Percentiles rank a stretch among this genome's conserved stretches.
phyloP scores from a whole-genome alignment of 2,888 invertebrate species.

The Marronus borbonicus region DNA sequence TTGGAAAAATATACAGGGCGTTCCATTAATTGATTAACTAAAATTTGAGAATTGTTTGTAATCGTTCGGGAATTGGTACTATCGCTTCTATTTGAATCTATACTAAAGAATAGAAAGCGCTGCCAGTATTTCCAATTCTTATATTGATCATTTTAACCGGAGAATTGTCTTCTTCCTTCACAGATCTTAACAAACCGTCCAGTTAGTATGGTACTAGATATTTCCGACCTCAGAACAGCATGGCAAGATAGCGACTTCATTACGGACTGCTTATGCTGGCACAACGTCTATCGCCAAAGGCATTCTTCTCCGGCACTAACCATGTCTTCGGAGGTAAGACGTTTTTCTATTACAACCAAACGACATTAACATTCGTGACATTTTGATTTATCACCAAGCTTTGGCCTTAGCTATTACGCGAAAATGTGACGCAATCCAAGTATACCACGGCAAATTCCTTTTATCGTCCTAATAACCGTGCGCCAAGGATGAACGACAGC shows the following conservation, averaged over 20 bases:
- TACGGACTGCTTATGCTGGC: slow-evolving; percentile 86
- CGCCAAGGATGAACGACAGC: too few species aligned
- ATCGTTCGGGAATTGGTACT: too few species aligned
- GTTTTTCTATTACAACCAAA: too few species aligned
- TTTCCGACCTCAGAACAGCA: slow-evolving; percentile 81
- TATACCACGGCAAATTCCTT: too few species aligned
- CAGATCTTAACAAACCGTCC: slow-evolving; percentile 80
- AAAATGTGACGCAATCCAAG: too few species aligned
- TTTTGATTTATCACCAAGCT: slow-evolving; percentile 5
- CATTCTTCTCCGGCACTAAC: slow-evolving; percentile 82
- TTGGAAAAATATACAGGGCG: too few species aligned
- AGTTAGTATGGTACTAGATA: slow-evolving; percentile 81
- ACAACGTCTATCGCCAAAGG: slow-evolving; percentile 85
- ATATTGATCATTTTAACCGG: background rate
- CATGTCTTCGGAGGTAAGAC: slow-evolving; percentile 82
- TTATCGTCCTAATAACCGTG: too few species aligned
- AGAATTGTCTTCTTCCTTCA: slow-evolving; percentile 54
- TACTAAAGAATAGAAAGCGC: too few species aligned
- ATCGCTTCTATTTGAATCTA: too few species aligned
- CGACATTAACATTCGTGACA: background rate
- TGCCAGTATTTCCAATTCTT: background rate
- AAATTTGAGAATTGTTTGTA: too few species aligned
- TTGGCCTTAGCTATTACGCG: too few species aligned
- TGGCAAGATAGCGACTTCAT: slow-evolving; percentile 89
- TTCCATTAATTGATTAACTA: too few species aligned